phyloP scores from a whole-genome alignment of 2,113 vertebrate species.

The Paratilapia polleni region DNA sequence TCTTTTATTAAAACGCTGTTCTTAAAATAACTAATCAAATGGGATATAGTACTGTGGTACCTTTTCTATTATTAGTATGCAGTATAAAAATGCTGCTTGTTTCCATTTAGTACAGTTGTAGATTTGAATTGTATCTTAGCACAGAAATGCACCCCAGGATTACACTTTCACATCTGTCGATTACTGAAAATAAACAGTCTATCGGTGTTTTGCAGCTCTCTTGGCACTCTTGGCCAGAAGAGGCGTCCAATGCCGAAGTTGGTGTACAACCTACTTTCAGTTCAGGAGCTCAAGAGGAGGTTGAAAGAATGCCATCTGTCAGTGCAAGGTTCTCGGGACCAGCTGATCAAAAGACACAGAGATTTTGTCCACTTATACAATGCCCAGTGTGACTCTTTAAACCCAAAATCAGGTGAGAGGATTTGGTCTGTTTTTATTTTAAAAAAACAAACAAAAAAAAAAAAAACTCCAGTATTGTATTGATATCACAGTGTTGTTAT shows the following conservation, averaged over 20 bases:
- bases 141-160: neutral
- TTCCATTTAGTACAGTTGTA: neutral
- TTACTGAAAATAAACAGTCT: neutral
- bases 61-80: neutral
- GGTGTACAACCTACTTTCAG: slow-evolving; percentile 91
- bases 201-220: slow-evolving; percentile 74
- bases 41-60: too few relatives aligned
- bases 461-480: neutral
- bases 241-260: slow-evolving; percentile 88
- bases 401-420: slow-evolving; percentile 86
- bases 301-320: slow-evolving; percentile 87
- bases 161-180: neutral
- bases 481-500: too few relatives aligned
- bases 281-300: slow-evolving; percentile 87
- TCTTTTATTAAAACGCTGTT: too few relatives aligned
- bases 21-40: too few relatives aligned
- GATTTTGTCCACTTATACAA: slow-evolving; percentile 92
- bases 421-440: neutral
- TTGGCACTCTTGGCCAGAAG: slow-evolving; percentile 70
- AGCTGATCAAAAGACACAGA: slow-evolving; percentile 88
- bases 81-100: neutral
- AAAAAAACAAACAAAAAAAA: neutral
- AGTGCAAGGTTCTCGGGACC: slow-evolving; percentile 84
- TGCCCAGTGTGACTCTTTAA: slow-evolving; percentile 91
- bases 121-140: neutral